Evolutionary conservation across 1,140 invertebrate genomes (phyloP), one percentile per base, ranked within the genome.

Genomic region (Caenorhabditis tropicalis): DNA sequence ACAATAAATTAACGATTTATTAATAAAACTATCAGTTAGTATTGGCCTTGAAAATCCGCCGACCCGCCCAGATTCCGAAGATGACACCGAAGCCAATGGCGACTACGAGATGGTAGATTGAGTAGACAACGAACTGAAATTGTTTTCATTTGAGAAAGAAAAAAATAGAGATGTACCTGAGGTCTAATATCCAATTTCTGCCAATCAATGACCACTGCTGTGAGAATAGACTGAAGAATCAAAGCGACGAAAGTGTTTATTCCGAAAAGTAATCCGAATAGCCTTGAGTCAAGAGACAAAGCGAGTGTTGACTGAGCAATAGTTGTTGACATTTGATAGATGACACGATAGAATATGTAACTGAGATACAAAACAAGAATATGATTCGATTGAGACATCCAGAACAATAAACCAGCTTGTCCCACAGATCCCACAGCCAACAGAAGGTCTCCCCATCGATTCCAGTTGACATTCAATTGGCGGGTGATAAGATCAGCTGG

Each of bases 231-330:
- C 65, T 86, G 85, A 1, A 86, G 31, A 7, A 48, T 31, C 1
- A 86, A 48, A 9, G 85, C 85, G 7, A 86, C 51, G 46, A 86
- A 79, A 6, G 85, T 86, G 36, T 86, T 85, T 16, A 85, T 74
- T 39, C 84, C 84, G 24, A 97, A 97, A 0, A 82, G 53, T n/a
- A 82, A 43, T 12, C 81, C 81, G 33, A 82, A 74, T 3, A 74
- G 65, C 33, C 36, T 39, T 48, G 53, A 85, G 49, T 56, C 84
- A 56, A 81, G 97, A 96, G 86, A 97, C 94, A 16, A 97, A 91
- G 5, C 95, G 95, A 91, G 95, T 96, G 91, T 95, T 95, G 84
- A 95, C 95, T 94, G 95, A n/a, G 95, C 94, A 82, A 96, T 93
- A 0, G 96, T 96, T 58, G 96, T 95, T 70, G 94, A 94, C 82